These are phyloP conservation scores for Macquaria ambigua DNA, from an alignment of 2,113 vertebrate genomes.

Conservation along the genomic window DNA sequence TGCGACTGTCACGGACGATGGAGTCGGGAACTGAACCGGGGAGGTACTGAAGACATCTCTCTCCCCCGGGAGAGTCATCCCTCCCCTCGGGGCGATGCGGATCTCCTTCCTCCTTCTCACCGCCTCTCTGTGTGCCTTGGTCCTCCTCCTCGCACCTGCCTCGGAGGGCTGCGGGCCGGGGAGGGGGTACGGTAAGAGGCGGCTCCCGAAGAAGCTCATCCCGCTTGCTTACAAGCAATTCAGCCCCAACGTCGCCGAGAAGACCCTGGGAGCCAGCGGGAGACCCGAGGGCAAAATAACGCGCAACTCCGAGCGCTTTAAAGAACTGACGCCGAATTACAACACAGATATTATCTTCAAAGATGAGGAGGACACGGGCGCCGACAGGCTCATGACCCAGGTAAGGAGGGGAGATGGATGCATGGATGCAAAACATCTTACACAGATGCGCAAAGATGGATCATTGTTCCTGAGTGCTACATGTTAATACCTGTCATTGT, in stretches of 20 bases:
- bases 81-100: conserved; percentile 88
- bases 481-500: too few relatives aligned
- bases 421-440: background rate
- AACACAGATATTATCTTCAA: conserved; percentile 99
- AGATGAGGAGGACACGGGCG: conserved; percentile 98
- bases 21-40: conserved; percentile 78
- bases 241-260: conserved; percentile 96
- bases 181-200: conserved; percentile 95
- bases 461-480: background rate
- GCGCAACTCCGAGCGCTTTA: conserved; percentile 94
- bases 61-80: conserved; percentile 79
- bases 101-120: conserved; percentile 87
- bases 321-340: conserved; percentile 97
- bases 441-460: conserved; percentile 7
- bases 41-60: conserved; percentile 80
- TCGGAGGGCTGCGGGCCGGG: conserved; percentile 95
- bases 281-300: conserved; percentile 96
- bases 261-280: conserved; percentile 97
- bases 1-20: conserved; percentile 81
- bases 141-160: conserved; percentile 90
- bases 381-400: conserved; percentile 98
- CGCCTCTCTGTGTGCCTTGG: conserved; percentile 86
- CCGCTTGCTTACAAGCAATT: conserved; percentile 95
- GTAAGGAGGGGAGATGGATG: conserved; percentile 79
- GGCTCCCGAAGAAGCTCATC: conserved; percentile 92